Conservation (phyloP, 2,113 vertebrate genomes). For the Upupa epops region DNA sequence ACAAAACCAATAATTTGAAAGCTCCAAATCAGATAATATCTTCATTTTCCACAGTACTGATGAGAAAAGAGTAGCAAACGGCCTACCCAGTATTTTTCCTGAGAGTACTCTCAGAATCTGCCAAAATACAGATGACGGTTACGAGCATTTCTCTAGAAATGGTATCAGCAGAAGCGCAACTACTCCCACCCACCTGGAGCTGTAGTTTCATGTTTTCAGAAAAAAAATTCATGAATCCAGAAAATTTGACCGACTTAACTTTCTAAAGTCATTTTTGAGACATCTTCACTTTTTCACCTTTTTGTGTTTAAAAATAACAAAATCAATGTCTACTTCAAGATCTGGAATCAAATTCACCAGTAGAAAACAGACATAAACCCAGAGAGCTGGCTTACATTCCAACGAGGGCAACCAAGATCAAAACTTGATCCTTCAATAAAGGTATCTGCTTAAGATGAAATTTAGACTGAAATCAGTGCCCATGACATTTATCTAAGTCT, state of each 20-base stretch:
- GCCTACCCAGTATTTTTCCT: neutral
- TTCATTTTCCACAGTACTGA: neutral
- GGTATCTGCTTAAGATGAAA: neutral
- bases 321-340: neutral
- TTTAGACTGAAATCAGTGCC: neutral
- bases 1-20: slow-evolving; percentile 12
- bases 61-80: slow-evolving; percentile 27
- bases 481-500: neutral
- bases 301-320: neutral
- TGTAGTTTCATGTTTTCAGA: slow-evolving; percentile 8
- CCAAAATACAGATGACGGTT: slow-evolving; percentile 2
- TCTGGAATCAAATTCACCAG: neutral
- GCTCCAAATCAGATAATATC: neutral
- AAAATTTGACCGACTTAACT: neutral
- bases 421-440: neutral
- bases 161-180: slow-evolving; percentile 41
- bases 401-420: neutral
- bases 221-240: neutral
- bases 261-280: neutral
- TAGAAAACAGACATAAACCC: neutral
- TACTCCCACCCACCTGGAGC: neutral
- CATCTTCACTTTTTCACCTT: neutral
- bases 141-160: slow-evolving; percentile 25
- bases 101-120: neutral
- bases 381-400: neutral